A percentile compares a stretch with the other conserved stretches of the same genome.
Evolutionary conservation across 1,140 invertebrate genomes (phyloP).

Genomic region (honey bee (Apis mellifera)): Amel_HAv3.1 CM009932.2:9748001-9748500

Average conservation of each 20-base stretch:
- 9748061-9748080: constrained; percentile 59
- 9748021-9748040: constrained; percentile 75
- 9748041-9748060: constrained; percentile 51
- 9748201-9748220: constrained; percentile 7
- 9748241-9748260: constrained; percentile 1
- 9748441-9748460: background rate
- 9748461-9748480: background rate
- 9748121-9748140: background rate
- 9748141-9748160: background rate
- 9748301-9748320: constrained; percentile 2
- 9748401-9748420: background rate
- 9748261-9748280: constrained; percentile 19
- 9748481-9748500: background rate
- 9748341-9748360: background rate
- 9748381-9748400: background rate
- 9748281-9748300: constrained; percentile 38
- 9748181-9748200: constrained; percentile 22
- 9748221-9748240: constrained; percentile 26
- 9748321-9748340: background rate
- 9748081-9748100: constrained; percentile 57
- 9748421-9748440: background rate
- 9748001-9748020: constrained; percentile 73
- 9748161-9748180: background rate
- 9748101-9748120: background rate
- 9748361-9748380: background rate